Base-by-base conservation (phyloP, 2,113 vertebrate species). In the Amia ocellicauda region DNA sequence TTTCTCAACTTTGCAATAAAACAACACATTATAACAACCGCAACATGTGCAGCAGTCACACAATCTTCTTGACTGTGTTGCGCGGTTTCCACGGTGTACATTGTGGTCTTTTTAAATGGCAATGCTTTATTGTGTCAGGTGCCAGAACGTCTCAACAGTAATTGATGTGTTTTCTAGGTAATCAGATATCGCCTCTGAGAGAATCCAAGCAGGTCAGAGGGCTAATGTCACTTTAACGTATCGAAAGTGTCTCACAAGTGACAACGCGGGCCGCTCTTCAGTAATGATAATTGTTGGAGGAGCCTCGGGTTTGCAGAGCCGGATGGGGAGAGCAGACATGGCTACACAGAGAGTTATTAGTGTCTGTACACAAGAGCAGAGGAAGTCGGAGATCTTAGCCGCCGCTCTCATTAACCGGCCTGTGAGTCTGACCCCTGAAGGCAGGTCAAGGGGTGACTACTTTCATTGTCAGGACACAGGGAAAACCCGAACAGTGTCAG, bases 361-460 rank as follows among this genome's bases (percentile, higher is more conserved):
- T 31, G 27, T 56, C 17, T 56, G 53, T 56, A 56, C 53, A 28
- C 14, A 17, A n/a, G 7, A 28, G 23, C 53, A 29, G n/a, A 29
- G 53, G 19, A 56, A 26, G 2, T 29, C 29, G 26, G 5, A 54
- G 52, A 26, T 26, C 49, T 23, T 26, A 26, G 24, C 52, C 27
- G 53, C 26, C 17, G 27, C 27, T 26, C 53, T 56, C 53, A 56
- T 56, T 56, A 56, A 26, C 23, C 17, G 53, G 27, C 27, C 26
- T 31, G 17, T 8, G 14, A n/a, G n/a, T 17, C 29, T 56, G 53
- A n/a, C 53, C 27, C 26, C n/a, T 28, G 29, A 36, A 36, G 31
- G 31, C 31, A 36, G 31, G 31, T 56, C 53, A 29, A 29, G 14
- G 19, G 53, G 17, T 29, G 8, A 26, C 53, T 29, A 7, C 53